Conservation (phyloP, 2,888 invertebrate genomes). For the Leucoma salicis region DNA sequence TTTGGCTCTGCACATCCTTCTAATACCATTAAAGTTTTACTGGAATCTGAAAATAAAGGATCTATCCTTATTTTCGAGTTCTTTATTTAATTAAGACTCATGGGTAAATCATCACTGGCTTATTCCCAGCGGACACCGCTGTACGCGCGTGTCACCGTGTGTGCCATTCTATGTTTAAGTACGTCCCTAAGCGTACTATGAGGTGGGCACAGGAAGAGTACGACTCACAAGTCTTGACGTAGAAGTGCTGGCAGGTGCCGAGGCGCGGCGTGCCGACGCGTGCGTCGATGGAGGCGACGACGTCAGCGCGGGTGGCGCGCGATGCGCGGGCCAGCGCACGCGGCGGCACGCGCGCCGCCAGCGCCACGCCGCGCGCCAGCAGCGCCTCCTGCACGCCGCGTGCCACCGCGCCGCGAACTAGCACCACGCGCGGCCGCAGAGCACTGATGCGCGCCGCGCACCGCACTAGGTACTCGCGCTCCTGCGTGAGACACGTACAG, state of each 20-base stretch:
- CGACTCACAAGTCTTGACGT: slow-evolving; percentile 81
- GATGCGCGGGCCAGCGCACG: slow-evolving; percentile 82
- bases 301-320: slow-evolving; percentile 91
- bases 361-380: slow-evolving; percentile 84
- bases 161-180: too few relatives aligned
- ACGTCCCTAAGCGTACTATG: too few relatives aligned
- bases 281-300: slow-evolving; percentile 93
- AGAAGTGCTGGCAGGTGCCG: slow-evolving; percentile 92
- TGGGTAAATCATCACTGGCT: too few relatives aligned
- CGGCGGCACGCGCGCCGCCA: slow-evolving; percentile 91
- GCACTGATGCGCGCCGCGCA: slow-evolving; percentile 93
- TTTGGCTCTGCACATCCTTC: slow-evolving; percentile 93
- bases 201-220: too few relatives aligned
- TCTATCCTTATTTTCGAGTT: too few relatives aligned
- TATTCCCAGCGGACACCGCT: too few relatives aligned
- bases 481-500: too few relatives aligned
- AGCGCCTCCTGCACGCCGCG: slow-evolving; percentile 94
- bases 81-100: too few relatives aligned
- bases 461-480: slow-evolving; percentile 92
- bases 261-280: slow-evolving; percentile 90
- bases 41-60: slow-evolving; percentile 63
- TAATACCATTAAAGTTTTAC: slow-evolving; percentile 95
- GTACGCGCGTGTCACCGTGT: too few relatives aligned
- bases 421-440: slow-evolving; percentile 91
- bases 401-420: slow-evolving; percentile 94